Evolutionary conservation across 1,140 invertebrate species (phyloP), one percentile per base, ranked within the genome.

Genomic region (Propsilocerus akamusi): DNA sequence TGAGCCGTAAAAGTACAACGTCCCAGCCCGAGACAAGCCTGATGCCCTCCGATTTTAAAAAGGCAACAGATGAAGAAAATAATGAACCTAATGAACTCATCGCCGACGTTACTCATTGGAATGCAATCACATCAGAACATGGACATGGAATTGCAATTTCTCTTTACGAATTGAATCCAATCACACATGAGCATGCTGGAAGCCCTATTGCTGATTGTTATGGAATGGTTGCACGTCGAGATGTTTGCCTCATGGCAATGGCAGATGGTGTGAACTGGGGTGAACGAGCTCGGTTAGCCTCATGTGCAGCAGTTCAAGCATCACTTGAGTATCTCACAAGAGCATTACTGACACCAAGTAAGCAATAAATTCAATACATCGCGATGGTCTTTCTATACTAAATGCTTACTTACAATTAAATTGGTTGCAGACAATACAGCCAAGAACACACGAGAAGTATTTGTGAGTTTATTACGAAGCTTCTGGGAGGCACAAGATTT

Each of bases 221-320:
- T 71, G 89, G 82, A 2, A 70, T 94, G 34, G 79, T 86, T 54
- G 77, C 83, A 4, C 70, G 87, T 32, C 74, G 75, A 41, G 85
- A 92, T 64, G 86, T 80, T 53, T 80, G 82, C 4, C 76, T 92
- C 52, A 68, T 94, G 57, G 80, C 83, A 26, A 71, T 95, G 46
- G 91, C 88, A 11, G 90, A 94, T 72, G 90, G 91, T 28, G 90
- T 94, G 0, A 94, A 95, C 69, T 94, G 90, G 90, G 90, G 90
- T 47, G 80, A 86, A 59, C 88, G 87, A 58, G 86, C 89, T 25
- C 76, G 83, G 49, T 69, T 93, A 49, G 89, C 89, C n/a, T 87
- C 88, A 7, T 72, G 86, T 53, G 87, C 86, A 52, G 90, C 89
- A 8, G 75, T 94, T 7, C 83, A 91, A 59, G 90, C 87, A 8